phyloP scores from a whole-genome alignment of 2,888 invertebrate species.

The Drosophila suboccidentalis region DNA sequence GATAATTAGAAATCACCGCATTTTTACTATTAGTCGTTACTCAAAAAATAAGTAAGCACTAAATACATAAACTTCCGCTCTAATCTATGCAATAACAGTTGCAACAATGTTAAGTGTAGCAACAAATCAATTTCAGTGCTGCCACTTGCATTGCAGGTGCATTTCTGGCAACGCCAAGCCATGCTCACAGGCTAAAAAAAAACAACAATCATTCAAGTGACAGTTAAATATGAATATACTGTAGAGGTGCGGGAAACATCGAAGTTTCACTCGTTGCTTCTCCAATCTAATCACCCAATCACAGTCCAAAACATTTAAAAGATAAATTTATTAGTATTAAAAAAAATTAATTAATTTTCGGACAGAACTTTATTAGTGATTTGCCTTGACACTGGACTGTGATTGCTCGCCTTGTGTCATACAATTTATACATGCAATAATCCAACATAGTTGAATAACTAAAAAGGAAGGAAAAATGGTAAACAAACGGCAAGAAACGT shows the following conservation, averaged over 20 bases:
- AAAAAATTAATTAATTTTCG: not conserved
- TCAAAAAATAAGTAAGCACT: not conserved
- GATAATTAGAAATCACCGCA: too few relatives aligned
- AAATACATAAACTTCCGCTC: not conserved
- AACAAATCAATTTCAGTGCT: not conserved
- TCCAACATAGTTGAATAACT: constrained; percentile 26
- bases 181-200: not conserved
- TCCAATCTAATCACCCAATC: not conserved
- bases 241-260: too few relatives aligned
- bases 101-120: not conserved
- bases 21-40: not conserved
- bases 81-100: not conserved
- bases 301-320: not conserved
- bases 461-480: constrained; percentile 25
- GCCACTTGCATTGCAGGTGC: not conserved
- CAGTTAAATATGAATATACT: constrained; percentile 13
- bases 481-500: constrained; percentile 32
- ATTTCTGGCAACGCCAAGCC: constrained; percentile 11
- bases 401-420: constrained; percentile 10
- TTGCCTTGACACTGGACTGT: constrained; percentile 26
- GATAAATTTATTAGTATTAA: constrained; percentile 14
- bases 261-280: too few relatives aligned
- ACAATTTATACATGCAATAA: constrained; percentile 34
- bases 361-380: constrained; percentile 20
- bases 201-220: not conserved